A percentile compares a stretch with the other conserved stretches of the same genome.
Evolutionary conservation across 2,797 vertebrate species (phyloP).

Genomic region (Enteromius trimaculatus): DNA sequence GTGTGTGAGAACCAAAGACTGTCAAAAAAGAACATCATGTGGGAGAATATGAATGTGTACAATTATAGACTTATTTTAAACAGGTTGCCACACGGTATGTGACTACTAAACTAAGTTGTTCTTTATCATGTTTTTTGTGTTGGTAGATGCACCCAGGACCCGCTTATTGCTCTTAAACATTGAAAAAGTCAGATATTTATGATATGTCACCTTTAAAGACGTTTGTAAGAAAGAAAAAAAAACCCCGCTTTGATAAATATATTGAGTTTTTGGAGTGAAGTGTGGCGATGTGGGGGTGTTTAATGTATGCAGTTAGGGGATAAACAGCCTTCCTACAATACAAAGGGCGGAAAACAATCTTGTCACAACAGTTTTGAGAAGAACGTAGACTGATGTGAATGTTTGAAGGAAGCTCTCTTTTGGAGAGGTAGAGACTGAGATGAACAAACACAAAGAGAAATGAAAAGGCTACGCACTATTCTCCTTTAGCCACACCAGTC

Average conservation of each 20-base stretch:
- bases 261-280: slow-evolving; percentile 16
- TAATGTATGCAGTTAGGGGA: slow-evolving; percentile 23
- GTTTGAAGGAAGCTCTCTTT: slow-evolving; percentile 18
- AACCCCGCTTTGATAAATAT: slow-evolving; percentile 27
- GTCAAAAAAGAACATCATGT: slow-evolving; percentile 31
- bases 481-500: slow-evolving; percentile 40
- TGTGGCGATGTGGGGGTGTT: slow-evolving; percentile 14
- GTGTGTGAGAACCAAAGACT: slow-evolving; percentile 36
- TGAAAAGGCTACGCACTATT: slow-evolving; percentile 46
- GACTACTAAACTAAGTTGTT: background rate
- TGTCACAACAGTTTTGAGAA: slow-evolving; percentile 42
- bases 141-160: background rate
- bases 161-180: background rate
- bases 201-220: background rate
- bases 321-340: slow-evolving; percentile 31
- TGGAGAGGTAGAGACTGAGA: slow-evolving; percentile 20
- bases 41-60: slow-evolving; percentile 33
- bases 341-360: slow-evolving; percentile 37
- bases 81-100: too few species aligned
- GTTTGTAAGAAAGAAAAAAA: slow-evolving; percentile 8
- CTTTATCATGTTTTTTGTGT: background rate
- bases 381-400: slow-evolving; percentile 16
- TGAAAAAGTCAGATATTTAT: background rate
- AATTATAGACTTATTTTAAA: background rate
- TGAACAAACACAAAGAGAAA: slow-evolving; percentile 31